phyloP scores from a whole-genome alignment of 2,797 vertebrate genomes.

The Acropternis orthonyx region DNA sequence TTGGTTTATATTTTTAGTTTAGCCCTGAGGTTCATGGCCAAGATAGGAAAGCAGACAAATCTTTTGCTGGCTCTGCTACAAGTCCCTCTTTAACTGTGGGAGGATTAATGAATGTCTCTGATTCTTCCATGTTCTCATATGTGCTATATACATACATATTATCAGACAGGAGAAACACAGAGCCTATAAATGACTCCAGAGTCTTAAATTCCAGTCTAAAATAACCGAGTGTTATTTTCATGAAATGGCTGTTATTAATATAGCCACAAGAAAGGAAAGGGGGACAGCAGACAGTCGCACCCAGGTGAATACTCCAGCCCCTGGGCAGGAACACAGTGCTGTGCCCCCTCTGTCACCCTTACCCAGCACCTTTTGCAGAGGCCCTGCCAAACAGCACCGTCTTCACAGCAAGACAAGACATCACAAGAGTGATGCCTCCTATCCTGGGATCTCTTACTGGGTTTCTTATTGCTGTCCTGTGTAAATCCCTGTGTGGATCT shows the following conservation, averaged over 20 bases:
- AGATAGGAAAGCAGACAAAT: conserved; percentile 8
- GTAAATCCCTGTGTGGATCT: not conserved
- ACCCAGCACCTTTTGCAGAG: not conserved
- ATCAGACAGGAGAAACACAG: not conserved
- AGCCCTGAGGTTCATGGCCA: not conserved
- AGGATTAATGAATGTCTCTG: not conserved
- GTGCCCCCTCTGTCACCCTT: not conserved
- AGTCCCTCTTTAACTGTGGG: not conserved
- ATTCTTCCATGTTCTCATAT: conserved; percentile 5
- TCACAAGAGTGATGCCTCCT: not conserved
- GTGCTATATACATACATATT: not conserved
- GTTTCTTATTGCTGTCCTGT: not conserved
- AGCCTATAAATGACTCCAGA: not conserved
- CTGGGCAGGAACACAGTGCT: rapidly evolving
- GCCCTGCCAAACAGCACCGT: not conserved
- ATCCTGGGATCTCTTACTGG: not conserved
- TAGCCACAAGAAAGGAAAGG: not conserved
- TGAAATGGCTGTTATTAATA: not conserved
- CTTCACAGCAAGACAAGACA: not conserved
- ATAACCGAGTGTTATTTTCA: not conserved
- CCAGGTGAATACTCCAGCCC: not conserved
- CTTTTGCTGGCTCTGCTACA: conserved; percentile 4
- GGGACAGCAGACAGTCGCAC: not conserved
- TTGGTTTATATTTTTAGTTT: conserved; percentile 33
- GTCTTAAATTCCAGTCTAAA: not conserved